phyloP scores from a whole-genome alignment of 2,113 vertebrate species.

The Notarius lentiginosus region DNA sequence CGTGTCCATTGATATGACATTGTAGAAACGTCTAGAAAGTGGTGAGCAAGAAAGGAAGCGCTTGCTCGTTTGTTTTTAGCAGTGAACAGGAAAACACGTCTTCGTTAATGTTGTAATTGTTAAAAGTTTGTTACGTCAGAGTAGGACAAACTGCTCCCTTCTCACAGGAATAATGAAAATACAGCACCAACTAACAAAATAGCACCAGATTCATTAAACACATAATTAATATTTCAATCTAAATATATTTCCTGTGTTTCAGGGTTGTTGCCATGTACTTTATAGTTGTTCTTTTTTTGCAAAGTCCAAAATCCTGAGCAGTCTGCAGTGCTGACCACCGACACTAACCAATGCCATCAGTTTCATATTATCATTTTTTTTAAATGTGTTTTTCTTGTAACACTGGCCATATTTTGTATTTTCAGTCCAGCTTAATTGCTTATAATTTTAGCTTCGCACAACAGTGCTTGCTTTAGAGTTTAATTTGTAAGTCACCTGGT shows the following conservation, averaged over 20 bases:
- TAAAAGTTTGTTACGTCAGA: background rate
- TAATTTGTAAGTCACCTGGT: constrained; percentile 6
- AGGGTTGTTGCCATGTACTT: no score
- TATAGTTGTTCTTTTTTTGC: no score
- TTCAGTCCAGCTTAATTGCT: background rate
- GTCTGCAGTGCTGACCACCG: background rate
- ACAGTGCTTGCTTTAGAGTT: background rate
- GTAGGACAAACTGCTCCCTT: background rate
- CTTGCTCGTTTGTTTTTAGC: background rate
- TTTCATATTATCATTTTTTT: background rate
- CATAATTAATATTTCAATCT: background rate
- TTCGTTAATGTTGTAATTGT: background rate
- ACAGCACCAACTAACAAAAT: no score
- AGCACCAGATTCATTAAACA: background rate
- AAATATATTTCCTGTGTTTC: no score
- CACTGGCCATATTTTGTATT: background rate
- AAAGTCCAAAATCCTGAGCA: background rate
- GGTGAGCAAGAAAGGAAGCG: background rate
- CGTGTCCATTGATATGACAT: background rate
- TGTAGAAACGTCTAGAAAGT: background rate
- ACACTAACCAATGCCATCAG: background rate
- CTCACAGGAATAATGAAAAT: background rate
- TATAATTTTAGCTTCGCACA: background rate
- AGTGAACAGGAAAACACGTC: no score
- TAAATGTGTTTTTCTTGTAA: background rate